Evolutionary conservation across 2,888 invertebrate genomes (phyloP).

Genomic region (Tinea pellionella): DNA sequence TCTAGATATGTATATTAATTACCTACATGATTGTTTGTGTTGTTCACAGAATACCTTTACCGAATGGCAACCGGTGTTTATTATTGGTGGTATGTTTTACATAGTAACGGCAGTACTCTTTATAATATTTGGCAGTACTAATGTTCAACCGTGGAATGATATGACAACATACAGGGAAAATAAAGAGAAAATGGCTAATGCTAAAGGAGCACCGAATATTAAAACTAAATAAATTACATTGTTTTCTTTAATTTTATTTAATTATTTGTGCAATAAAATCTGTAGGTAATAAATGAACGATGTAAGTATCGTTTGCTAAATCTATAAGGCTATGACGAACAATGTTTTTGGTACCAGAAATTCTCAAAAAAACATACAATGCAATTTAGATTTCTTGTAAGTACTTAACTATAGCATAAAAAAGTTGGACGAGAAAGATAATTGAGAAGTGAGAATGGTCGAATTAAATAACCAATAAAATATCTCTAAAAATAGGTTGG

Average conservation of each 20-base stretch:
- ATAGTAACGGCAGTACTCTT: constrained; percentile 76
- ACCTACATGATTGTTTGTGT: no score
- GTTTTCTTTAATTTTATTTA: no score
- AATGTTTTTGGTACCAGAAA: background rate
- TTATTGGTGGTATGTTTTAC: constrained; percentile 78
- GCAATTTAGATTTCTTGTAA: background rate
- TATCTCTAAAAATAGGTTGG: constrained; percentile 37
- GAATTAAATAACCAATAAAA: no score
- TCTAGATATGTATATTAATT: no score
- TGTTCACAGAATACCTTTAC: no score
- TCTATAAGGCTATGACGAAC: background rate
- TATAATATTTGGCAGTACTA: constrained; percentile 76
- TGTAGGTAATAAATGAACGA: no score
- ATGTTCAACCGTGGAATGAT: constrained; percentile 77
- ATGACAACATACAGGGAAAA: constrained; percentile 15
- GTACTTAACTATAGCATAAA: background rate
- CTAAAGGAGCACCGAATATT: no score
- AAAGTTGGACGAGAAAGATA: no score
- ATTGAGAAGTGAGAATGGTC: no score
- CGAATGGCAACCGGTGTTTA: constrained; percentile 79
- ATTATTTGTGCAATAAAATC: no score
- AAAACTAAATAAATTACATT: background rate
- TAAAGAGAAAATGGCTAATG: constrained; percentile 20
- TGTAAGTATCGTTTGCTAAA: background rate
- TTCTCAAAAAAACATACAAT: background rate